Evolutionary conservation across 2,113 vertebrate species (phyloP), one percentile per base, ranked within the genome.

Genomic region (Thalassoma bifasciatum): DNA sequence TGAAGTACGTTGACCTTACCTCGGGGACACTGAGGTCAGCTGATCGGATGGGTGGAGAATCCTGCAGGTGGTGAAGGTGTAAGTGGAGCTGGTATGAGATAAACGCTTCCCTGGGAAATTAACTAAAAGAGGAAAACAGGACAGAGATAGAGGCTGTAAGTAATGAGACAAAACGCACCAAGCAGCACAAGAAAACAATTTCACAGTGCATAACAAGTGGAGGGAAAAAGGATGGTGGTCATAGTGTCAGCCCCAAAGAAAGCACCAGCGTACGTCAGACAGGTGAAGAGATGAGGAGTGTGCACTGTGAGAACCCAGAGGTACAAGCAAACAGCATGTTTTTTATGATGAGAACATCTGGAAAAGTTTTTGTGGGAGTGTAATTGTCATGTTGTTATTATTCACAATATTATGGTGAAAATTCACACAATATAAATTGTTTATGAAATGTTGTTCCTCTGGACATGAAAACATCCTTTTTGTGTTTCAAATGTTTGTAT

Each of bases 61-160:
- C 86, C 98, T 96, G 90, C 98, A 99, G 90, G 97, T 99, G 90
- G 97, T 99, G 91, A 96, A 98, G 90, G 98, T 99, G 86, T 97
- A 99, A 67, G 98, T 99, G 88, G 98, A 98, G 93, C 95, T 97
- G 71, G 97, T 99, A 87, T 97, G 95, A 81, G 97, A 98, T 96
- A 97, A 94, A 93, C 96, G 97, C 93, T 99, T 99, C 84, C 98
- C 98, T 82, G 98, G 98, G 90, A 97, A 96, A 94, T 95, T 93
- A 49, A 96, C 98, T 99, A 87, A 37, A 93, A 84, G 6, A 23
- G 34, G 34, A 58, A 42, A n/a, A 3, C n/a, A 56, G 23, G 34
- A 44, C 2, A 66, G 51, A 59, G 86, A 80, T 73, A 23, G 52
- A 79, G n/a, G 17, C 0, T 2, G 52, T 89, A 60, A 84, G 60